Base-by-base conservation (phyloP, 2,113 vertebrate genomes). In the Panthera leo region DNA sequence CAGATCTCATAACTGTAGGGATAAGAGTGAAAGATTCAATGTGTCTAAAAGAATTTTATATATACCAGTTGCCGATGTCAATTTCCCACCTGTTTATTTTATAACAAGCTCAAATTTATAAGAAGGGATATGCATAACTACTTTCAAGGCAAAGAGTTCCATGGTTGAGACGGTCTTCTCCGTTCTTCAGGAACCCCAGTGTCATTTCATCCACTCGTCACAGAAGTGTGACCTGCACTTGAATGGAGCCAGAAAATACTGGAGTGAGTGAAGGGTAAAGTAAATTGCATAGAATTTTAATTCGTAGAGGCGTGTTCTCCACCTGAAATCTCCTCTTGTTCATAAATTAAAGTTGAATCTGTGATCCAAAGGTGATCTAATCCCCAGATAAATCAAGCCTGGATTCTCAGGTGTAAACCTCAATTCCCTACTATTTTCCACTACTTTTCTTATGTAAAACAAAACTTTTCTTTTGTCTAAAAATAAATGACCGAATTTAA, bases 51-150 rank as follows among this genome's bases (percentile, higher is more conserved):
- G 87, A 95, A 91, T 87, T 73, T 55, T 45, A 89, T 19, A 58
- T 45, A 89, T 19, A 45, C 25, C 91, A 91, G 89, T 83, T 97
- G 86, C 58, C 91, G 39, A 93, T 89, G 89, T 95, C 86, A 55
- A 71, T 93, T 88, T 91, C 63, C 83, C 79, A 84, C 48, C 86
- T 96, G 92, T 89, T 96, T 55, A 23, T 71, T 76, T 91, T 92
- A 89, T 63, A 94, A 96, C n/a, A 70, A 94, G 67, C 45, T 79
- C 61, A 68, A 34, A 83, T 94, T 85, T 92, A 78, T 31, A 68
- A 73, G 84, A 16, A 61, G 48, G 45, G 76, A 10, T 51, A 48
- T 61, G 19, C 29, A 31, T 31, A 58, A 53, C 42, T 13, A 31
- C 16, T 51, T 85, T 94, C 18, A 82, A 73, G 36, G 36, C 25